Evolutionary conservation across 2,113 vertebrate genomes (phyloP).

Genomic region (Nothocercus nigrocapillus): DNA sequence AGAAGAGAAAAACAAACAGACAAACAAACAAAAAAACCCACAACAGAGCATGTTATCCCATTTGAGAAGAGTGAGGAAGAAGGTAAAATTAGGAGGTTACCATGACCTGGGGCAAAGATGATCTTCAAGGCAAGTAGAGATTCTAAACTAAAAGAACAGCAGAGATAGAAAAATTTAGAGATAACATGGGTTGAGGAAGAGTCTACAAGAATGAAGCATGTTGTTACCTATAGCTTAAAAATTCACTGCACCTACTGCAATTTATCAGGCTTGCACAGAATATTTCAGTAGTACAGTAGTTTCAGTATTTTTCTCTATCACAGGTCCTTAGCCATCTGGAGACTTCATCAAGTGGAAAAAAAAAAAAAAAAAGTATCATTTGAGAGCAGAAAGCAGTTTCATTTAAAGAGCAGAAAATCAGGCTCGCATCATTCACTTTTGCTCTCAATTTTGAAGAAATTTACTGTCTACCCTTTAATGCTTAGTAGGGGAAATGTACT

Average conservation of each 20-base stretch:
- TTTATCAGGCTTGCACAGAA: background rate
- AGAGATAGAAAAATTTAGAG: background rate
- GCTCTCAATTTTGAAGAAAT: background rate
- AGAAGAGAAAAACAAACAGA: too few relatives aligned
- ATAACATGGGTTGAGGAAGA: background rate
- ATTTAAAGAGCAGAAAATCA: background rate
- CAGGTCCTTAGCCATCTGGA: background rate
- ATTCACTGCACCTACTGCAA: background rate
- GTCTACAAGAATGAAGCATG: background rate
- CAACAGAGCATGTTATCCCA: background rate
- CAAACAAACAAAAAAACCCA: too few relatives aligned
- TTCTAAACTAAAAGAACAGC: background rate
- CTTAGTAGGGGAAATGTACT: background rate
- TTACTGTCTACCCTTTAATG: background rate
- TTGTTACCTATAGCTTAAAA: background rate
- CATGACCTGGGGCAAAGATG: background rate
- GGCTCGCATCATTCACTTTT: background rate
- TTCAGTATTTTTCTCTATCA: rapidly evolving
- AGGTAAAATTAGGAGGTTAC: background rate
- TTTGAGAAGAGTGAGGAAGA: background rate
- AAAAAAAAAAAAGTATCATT: background rate
- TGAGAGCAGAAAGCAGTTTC: background rate
- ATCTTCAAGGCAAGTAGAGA: background rate
- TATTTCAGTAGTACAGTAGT: background rate
- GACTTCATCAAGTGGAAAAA: background rate